These are phyloP conservation scores for Acrossocheilus fasciatus DNA, from an alignment of 2,797 vertebrate species.

Conservation along the genomic window DNA sequence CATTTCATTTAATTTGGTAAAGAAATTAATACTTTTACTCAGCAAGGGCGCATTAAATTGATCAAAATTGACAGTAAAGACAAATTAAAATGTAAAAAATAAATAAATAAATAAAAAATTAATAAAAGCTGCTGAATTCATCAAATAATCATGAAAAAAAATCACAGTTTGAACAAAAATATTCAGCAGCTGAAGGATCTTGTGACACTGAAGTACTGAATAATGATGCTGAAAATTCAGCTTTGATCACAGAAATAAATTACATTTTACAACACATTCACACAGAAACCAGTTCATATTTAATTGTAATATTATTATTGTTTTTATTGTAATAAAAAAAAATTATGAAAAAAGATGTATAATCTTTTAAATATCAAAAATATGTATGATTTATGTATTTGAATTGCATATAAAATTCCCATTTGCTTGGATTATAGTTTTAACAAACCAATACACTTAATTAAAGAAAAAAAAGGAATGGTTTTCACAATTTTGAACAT, in stretches of 20 bases:
- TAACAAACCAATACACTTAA: neutral
- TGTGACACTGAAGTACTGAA: too few species aligned
- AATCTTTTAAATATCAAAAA: neutral
- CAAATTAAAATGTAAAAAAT: neutral
- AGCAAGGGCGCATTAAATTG: neutral
- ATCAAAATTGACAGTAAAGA: neutral
- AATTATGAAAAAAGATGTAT: too few species aligned
- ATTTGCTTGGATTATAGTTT: too few species aligned
- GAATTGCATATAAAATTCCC: neutral
- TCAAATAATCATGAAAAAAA: neutral
- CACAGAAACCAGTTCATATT: neutral
- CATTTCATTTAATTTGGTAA: neutral
- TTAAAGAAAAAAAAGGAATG: neutral
- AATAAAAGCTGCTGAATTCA: neutral
- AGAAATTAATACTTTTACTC: neutral
- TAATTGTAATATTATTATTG: neutral
- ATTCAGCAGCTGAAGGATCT: neutral
- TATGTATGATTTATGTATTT: neutral
- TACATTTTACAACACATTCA: neutral
- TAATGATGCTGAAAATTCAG: neutral
- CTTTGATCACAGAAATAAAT: neutral
- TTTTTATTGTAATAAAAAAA: too few species aligned
- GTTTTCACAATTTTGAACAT: neutral
- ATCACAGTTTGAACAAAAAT: neutral
- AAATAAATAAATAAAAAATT: too few species aligned